Conservation (phyloP, 2,113 vertebrate genomes). For the Morone chrysops region DNA sequence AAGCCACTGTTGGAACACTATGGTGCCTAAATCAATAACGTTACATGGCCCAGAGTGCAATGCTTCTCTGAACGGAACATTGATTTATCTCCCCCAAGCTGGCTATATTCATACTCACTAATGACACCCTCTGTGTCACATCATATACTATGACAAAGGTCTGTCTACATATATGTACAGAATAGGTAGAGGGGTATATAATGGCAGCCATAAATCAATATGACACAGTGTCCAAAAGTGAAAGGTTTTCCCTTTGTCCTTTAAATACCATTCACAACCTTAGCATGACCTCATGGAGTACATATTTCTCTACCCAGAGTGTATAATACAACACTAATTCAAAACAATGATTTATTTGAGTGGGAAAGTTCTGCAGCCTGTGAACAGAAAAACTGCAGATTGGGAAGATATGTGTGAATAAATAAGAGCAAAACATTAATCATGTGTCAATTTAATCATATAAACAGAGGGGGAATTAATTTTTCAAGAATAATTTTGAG, state of each 20-base stretch:
- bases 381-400: conserved; percentile 19
- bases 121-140: conserved; percentile 65
- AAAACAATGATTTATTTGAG: conserved; percentile 55
- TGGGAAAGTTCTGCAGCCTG: conserved; percentile 18
- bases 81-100: conserved; percentile 65
- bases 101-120: conserved; percentile 66
- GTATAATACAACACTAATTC: conserved; percentile 43
- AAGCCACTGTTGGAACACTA: conserved; percentile 38
- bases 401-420: conserved; percentile 37
- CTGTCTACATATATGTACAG: conserved; percentile 58
- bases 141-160: conserved; percentile 49
- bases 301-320: conserved; percentile 10
- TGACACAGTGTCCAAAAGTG: conserved; percentile 59
- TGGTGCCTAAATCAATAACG: conserved; percentile 58
- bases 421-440: conserved; percentile 51
- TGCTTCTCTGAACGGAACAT: conserved; percentile 54
- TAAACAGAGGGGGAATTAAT: conserved; percentile 31
- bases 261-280: conserved; percentile 47
- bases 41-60: conserved; percentile 56
- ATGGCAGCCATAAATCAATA: conserved; percentile 70
- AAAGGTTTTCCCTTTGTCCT: conserved; percentile 63
- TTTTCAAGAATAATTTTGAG: conserved; percentile 23
- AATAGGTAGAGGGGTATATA: conserved; percentile 55
- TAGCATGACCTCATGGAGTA: conserved; percentile 25
- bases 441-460: conserved; percentile 59